Evolutionary conservation across 2,113 vertebrate genomes (phyloP), one percentile per base, ranked within the genome.

Genomic region (Ursus arctos): DNA sequence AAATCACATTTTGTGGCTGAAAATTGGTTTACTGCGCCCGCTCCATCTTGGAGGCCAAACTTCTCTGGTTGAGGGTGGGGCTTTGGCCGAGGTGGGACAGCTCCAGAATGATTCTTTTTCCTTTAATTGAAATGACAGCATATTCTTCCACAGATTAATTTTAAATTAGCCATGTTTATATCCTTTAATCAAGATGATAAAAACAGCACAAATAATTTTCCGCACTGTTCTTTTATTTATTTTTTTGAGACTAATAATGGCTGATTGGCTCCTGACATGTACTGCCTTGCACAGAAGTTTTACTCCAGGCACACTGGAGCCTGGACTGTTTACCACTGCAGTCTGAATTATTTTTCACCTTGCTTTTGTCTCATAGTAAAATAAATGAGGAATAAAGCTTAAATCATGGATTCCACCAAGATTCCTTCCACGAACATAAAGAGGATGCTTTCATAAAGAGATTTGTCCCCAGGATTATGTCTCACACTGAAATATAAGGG

Each of bases 101-200:
- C 91, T 55, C 33, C n/a, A n/a, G 86, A 57, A 40, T 85, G 94
- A 98, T 95, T 94, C 92, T 63, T 57, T 97, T 86, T 83, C 92
- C 74, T 91, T 79, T 96, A 95, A 98, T 97, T 93, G 93, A 97
- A 93, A 87, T 97, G 98, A 98, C 98, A 98, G 94, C 76, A 19
- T 84, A 94, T 85, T 97, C 85, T 94, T 95, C 93, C 95, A 96
- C 97, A 97, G 95, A 95, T 97, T 96, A 97, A 96, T 96, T 97
- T 95, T 91, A 96, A 98, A 94, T 97, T 96, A 97, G 31, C 88
- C 72, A 51, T 95, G 96, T 97, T 98, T 97, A 95, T 96, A 81
- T 88, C 93, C 98, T 97, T 94, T 97, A 97, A 98, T 97, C 95
- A 97, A 88, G 90, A 83, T 90, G 92, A 90, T 90, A 94, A 93